These are phyloP conservation scores for Astyanax mexicanus DNA, from an alignment of 2,797 vertebrate genomes.

Conservation along the genomic window DNA sequence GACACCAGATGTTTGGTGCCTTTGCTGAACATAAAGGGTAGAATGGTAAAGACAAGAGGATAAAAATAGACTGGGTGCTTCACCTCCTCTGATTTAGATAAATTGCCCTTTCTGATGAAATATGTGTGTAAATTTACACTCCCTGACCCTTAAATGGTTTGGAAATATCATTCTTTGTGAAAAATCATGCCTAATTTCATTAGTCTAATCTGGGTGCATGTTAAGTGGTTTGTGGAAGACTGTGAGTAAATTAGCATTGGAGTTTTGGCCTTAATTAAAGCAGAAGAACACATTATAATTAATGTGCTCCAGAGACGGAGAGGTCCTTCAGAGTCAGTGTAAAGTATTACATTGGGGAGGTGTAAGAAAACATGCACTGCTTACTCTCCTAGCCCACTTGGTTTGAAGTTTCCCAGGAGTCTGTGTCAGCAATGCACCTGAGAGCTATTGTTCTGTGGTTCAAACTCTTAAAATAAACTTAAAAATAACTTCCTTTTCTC, in stretches of 20 bases:
- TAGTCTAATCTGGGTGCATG: conserved; percentile 55
- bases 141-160: conserved; percentile 48
- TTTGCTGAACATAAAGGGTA: conserved; percentile 54
- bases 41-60: conserved; percentile 29
- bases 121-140: conserved; percentile 58
- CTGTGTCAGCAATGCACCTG: conserved; percentile 28
- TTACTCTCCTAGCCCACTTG: conserved; percentile 22
- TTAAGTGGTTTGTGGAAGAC: conserved; percentile 45
- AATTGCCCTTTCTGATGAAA: conserved; percentile 66
- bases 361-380: conserved; percentile 29
- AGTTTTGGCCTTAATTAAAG: conserved; percentile 49
- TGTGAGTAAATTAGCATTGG: conserved; percentile 47
- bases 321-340: conserved; percentile 34
- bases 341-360: conserved; percentile 39
- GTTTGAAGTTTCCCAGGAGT: conserved; percentile 26
- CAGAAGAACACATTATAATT: conserved; percentile 35
- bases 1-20: conserved; percentile 58
- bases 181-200: conserved; percentile 58
- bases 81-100: conserved; percentile 51
- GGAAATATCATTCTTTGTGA: conserved; percentile 58
- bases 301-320: conserved; percentile 47
- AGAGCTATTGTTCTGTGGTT: conserved; percentile 40
- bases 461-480: conserved; percentile 27
- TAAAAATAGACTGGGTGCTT: conserved; percentile 50
- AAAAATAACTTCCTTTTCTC: not conserved